phyloP scores from a whole-genome alignment of 1,140 invertebrate genomes.

The Branchinecta lynchi region DNA sequence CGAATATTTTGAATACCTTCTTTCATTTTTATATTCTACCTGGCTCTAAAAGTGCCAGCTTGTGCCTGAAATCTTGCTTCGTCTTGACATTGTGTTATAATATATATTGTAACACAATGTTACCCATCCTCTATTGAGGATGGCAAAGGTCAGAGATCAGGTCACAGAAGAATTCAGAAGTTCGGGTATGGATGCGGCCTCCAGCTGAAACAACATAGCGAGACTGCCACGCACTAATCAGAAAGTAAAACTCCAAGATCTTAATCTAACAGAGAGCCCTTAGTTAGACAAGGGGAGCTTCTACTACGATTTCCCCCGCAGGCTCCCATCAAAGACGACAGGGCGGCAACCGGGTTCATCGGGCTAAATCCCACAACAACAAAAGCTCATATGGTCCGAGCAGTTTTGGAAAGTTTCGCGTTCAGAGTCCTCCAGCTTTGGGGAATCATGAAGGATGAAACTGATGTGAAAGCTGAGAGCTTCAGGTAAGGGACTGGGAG shows the following conservation, averaged over 20 bases:
- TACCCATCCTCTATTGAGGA: too few species aligned
- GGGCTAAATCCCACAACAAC: slow-evolving; percentile 63
- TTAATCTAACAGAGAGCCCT: background rate
- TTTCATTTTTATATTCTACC: too few species aligned
- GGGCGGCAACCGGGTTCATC: slow-evolving; percentile 63
- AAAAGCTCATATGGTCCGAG: slow-evolving; percentile 58
- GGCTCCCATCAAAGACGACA: slow-evolving; percentile 73
- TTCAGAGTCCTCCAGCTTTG: slow-evolving; percentile 65
- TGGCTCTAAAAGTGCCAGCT: too few species aligned
- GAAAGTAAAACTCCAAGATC: slow-evolving; percentile 14
- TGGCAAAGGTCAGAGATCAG: too few species aligned
- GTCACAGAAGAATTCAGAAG: too few species aligned
- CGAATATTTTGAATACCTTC: too few species aligned
- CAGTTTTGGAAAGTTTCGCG: slow-evolving; percentile 70
- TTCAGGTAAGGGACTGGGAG: slow-evolving; percentile 38
- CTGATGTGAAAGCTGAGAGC: slow-evolving; percentile 37
- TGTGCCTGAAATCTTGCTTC: too few species aligned
- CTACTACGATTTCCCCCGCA: slow-evolving; percentile 30
- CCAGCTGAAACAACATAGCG: too few species aligned
- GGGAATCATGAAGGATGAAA: slow-evolving; percentile 48
- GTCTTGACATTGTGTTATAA: too few species aligned
- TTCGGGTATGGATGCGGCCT: too few species aligned
- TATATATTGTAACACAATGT: too few species aligned
- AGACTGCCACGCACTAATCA: background rate
- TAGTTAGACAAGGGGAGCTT: too few species aligned